Percentiles rank a stretch among this genome's conserved stretches.
Conservation (phyloP, 2,888 invertebrate species). For the Sarcophaga carnaria region DNA sequence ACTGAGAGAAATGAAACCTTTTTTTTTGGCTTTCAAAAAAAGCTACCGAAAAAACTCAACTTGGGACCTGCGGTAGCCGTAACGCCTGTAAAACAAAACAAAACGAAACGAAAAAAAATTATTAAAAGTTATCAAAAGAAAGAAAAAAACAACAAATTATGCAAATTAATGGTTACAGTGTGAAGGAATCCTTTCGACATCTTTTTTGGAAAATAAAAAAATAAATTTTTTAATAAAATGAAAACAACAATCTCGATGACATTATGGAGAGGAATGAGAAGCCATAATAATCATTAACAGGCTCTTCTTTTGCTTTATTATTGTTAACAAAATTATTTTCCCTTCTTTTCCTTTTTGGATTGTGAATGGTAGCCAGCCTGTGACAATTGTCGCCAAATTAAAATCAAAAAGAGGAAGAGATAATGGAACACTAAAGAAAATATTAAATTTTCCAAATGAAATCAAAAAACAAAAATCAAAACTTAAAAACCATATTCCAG, state of each 20-base stretch:
- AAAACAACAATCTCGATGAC: constrained; percentile 49
- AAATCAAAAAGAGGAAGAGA: constrained; percentile 18
- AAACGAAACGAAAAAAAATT: constrained; percentile 13
- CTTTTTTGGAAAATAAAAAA: constrained; percentile 50
- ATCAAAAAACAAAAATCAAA: constrained; percentile 48
- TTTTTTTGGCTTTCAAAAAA: constrained; percentile 6
- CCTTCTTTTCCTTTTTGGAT: too few relatives aligned
- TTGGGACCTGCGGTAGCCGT: neutral
- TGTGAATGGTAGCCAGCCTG: neutral
- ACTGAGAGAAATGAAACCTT: constrained; percentile 25
- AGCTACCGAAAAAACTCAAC: neutral
- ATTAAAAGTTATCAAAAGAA: constrained; percentile 13
- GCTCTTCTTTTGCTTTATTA: constrained; percentile 19
- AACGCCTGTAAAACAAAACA: constrained; percentile 9
- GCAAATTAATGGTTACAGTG: constrained; percentile 63
- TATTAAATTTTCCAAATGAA: constrained; percentile 45
- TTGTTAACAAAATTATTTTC: neutral
- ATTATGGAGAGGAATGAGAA: constrained; percentile 15
- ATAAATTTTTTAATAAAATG: constrained; percentile 23
- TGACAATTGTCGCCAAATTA: constrained; percentile 60
- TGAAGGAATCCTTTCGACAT: constrained; percentile 69
- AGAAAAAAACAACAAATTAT: constrained; percentile 59
- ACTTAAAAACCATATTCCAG: constrained; percentile 39
- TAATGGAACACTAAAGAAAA: constrained; percentile 26
- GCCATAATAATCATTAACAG: constrained; percentile 60